Base-by-base conservation (phyloP, 2,888 invertebrate species). In the Lasioglossum figueresi region DNA sequence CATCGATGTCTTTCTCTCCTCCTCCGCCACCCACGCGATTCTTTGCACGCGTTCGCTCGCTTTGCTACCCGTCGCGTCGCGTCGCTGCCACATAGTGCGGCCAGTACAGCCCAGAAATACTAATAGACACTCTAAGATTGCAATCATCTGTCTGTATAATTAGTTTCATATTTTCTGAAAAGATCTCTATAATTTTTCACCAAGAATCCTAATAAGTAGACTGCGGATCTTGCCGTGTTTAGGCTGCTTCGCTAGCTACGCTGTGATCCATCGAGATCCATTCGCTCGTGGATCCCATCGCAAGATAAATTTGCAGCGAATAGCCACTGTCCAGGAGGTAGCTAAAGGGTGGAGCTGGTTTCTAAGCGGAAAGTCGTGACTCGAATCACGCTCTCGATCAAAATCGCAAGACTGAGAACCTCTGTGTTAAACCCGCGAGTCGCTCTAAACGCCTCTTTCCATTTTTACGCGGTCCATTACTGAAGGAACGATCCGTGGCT, bases 1-100 rank as follows among this genome's bases (percentile, higher is more conserved):
- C 84, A 88, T 75, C 82, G 76, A 81, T 66, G 66, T 79, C 82
- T 83, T 76, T 79, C 82, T 77, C 56, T 80, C 79, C 70, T 72
- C 83, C 74, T 66, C 43, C 83, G 80, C 71, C 79, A 63, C 76
- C 79, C 79, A 86, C 84, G 72, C 75, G 56, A 72, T 79, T 71
- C 68, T 63, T 79, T 77, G 71, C 31, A 79, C 82, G 81, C 68
- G 80, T 52, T 68, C 70, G 34, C 27, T 16, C 34, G 40, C 23
- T 45, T 14, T 23, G 72, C 72, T 34, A 34, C 59, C 16, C 23
- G 52, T 23, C 16, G 45, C 40, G 40, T 40, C 10, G 40, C 45
- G 45, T 16, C 23, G 23, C 23, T 23, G 52, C 23, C 52, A 3
- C 23, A 8, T 52, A 8, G 23, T 3, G 8, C 52, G 2, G 23